Evolutionary conservation across 2,888 invertebrate species (phyloP).

Genomic region (Xestia sexstrigata): DNA sequence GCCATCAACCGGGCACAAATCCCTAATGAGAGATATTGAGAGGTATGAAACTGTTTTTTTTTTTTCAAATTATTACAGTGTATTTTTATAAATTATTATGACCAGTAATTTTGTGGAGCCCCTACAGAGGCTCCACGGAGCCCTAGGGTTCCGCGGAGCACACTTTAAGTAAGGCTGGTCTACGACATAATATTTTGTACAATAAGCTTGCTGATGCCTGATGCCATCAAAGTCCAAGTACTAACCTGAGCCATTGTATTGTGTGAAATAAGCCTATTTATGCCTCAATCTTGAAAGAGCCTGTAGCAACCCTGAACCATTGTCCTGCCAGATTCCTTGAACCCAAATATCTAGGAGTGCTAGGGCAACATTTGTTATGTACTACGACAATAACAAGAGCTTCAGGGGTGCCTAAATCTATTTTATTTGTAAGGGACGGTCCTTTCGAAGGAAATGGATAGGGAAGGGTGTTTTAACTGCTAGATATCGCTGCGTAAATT

Average conservation of each 20-base stretch:
- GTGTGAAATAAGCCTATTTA: not conserved
- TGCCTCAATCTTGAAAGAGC: not conserved
- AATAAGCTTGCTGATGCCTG: not conserved
- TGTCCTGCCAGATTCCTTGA: conserved; percentile 6
- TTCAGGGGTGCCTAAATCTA: conserved; percentile 39
- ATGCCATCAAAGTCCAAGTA: not conserved
- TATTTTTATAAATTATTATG: too few species aligned
- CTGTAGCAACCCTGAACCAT: conserved; percentile 20
- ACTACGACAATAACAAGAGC: conserved; percentile 31
- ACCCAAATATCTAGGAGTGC: conserved; percentile 14
- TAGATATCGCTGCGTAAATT: not conserved
- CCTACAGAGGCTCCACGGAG: too few species aligned
- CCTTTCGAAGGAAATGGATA: conserved; percentile 16
- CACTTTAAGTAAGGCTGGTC: too few species aligned
- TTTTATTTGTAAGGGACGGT: conserved; percentile 27
- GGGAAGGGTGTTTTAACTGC: conserved; percentile 25
- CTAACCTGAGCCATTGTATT: not conserved
- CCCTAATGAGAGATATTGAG: too few species aligned
- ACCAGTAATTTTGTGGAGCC: too few species aligned
- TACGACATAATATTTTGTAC: not conserved
- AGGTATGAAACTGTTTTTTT: too few species aligned
- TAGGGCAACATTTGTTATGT: conserved; percentile 40
- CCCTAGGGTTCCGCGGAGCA: too few species aligned
- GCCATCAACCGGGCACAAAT: too few species aligned
- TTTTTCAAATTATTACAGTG: too few species aligned